phyloP scores from a whole-genome alignment of 2,113 vertebrate species.

The Pheucticus melanocephalus region DNA sequence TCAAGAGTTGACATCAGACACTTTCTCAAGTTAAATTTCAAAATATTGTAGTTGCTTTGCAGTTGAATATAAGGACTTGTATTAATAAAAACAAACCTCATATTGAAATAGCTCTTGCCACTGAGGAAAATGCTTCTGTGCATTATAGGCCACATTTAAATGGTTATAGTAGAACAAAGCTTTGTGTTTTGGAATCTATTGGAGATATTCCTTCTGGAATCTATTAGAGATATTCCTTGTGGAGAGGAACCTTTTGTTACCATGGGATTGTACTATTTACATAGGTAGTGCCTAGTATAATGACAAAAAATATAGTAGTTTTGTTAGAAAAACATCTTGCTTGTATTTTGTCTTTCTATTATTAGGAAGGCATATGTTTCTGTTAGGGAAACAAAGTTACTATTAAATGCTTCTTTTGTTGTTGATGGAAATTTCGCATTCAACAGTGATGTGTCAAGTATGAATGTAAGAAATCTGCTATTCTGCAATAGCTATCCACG shows the following conservation, averaged over 20 bases:
- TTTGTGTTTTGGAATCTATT: not conserved
- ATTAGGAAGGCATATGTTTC: not conserved
- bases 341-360: not conserved
- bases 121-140: not conserved
- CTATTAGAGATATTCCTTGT: not conserved
- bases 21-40: not conserved
- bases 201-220: not conserved
- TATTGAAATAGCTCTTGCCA: not conserved
- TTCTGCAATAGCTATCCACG: not conserved
- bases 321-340: not conserved
- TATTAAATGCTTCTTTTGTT: not conserved
- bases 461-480: not conserved
- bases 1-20: not conserved
- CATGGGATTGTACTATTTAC: not conserved
- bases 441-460: not conserved
- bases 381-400: not conserved
- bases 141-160: not conserved
- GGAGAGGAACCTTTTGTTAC: not conserved
- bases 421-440: not conserved
- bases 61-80: not conserved
- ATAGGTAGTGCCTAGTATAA: not conserved
- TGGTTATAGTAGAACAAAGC: not conserved
- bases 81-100: not conserved
- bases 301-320: not conserved
- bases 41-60: not conserved